phyloP scores from a whole-genome alignment of 2,888 invertebrate species.

The Volucella zonaria region DNA sequence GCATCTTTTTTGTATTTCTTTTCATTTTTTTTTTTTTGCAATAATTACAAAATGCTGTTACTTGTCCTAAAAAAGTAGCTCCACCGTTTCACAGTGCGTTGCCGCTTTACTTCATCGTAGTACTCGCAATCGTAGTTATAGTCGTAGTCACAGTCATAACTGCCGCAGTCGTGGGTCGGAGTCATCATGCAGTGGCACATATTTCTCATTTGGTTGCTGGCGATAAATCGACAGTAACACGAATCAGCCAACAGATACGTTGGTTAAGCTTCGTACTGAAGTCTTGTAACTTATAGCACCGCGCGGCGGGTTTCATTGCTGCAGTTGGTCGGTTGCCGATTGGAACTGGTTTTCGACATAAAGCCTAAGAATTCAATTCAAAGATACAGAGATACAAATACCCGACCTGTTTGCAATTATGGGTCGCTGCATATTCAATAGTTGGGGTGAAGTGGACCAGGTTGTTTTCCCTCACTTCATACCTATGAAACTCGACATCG shows the following conservation, averaged over 20 bases:
- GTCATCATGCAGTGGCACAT: conserved; percentile 17
- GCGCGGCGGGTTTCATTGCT: conserved; percentile 30
- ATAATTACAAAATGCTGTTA: conserved; percentile 33
- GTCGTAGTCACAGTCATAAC: no score
- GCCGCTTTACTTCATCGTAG: neutral
- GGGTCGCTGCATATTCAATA: conserved; percentile 69
- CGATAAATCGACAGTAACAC: conserved; percentile 49
- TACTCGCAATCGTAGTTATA: no score
- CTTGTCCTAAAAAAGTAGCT: conserved; percentile 59
- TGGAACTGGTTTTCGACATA: conserved; percentile 65
- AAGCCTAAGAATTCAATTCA: conserved; percentile 43
- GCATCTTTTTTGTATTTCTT: conserved; percentile 17
- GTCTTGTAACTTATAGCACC: conserved; percentile 6
- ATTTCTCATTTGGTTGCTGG: conserved; percentile 39
- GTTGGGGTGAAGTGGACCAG: conserved; percentile 25
- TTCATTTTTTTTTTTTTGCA: neutral
- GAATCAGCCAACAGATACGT: conserved; percentile 49
- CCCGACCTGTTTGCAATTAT: conserved; percentile 51
- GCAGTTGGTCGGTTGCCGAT: conserved; percentile 28
- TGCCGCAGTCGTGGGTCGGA: neutral
- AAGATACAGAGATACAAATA: conserved; percentile 8
- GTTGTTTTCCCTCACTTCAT: neutral
- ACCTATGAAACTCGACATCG: neutral
- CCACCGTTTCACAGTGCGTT: conserved; percentile 15
- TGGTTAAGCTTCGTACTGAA: conserved; percentile 9